Evolutionary conservation across 2,888 invertebrate species (phyloP).

Genomic region (Nipponacmea schrenckii): DNA sequence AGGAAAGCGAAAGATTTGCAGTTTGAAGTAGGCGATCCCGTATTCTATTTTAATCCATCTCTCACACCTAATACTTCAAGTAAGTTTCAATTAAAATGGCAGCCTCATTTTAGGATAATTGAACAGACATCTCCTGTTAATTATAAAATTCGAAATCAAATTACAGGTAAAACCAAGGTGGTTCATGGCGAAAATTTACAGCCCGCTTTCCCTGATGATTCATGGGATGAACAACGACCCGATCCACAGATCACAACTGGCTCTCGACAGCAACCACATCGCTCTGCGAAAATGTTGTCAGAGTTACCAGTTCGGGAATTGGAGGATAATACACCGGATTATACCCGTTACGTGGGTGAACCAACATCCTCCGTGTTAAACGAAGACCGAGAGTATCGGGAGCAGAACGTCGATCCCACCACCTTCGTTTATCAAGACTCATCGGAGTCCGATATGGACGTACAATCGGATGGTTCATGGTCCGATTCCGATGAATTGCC

Average conservation of each 20-base stretch:
- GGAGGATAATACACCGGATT: not conserved
- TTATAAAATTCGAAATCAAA: not conserved
- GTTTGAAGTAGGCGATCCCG: slow-evolving; percentile 6
- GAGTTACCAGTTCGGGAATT: not conserved
- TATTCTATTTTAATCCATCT: not conserved
- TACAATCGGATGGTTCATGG: too few relatives aligned
- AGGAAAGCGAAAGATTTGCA: not conserved
- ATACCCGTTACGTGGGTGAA: too few relatives aligned
- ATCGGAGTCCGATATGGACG: too few relatives aligned
- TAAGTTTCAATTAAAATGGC: not conserved
- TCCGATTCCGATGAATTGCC: too few relatives aligned
- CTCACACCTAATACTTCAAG: not conserved
- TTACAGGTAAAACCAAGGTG: not conserved
- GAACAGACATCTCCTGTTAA: slow-evolving; percentile 1
- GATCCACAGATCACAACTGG: not conserved
- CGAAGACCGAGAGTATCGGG: too few relatives aligned
- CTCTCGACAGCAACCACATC: not conserved
- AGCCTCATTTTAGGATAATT: slow-evolving; percentile 1
- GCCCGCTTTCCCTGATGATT: not conserved
- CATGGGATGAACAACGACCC: slow-evolving; percentile 1
- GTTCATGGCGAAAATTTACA: slow-evolving; percentile 11
- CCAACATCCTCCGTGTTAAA: too few relatives aligned
- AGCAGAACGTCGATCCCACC: too few relatives aligned
- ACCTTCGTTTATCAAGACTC: too few relatives aligned
- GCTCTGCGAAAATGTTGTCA: not conserved